Conservation (phyloP, 2,113 vertebrate species). For the Solea solea region DNA sequence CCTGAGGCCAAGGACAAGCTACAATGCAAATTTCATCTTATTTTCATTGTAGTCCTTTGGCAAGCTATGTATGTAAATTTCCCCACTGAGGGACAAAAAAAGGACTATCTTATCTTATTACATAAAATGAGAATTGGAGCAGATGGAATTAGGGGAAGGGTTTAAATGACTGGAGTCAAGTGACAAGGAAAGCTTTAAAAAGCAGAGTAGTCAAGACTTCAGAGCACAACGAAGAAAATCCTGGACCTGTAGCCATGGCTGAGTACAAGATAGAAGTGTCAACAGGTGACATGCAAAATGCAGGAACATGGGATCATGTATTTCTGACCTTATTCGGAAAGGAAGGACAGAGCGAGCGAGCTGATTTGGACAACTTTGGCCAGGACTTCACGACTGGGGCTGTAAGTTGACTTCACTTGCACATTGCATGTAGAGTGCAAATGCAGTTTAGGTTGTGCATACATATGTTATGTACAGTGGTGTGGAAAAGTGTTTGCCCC, state of each 20-base stretch:
- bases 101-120: no score
- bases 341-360: conserved; percentile 61
- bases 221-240: background rate
- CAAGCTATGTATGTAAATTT: no score
- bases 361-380: conserved; percentile 53
- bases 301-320: conserved; percentile 66
- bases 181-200: background rate
- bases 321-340: conserved; percentile 65
- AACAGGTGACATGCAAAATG: conserved; percentile 51
- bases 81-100: no score
- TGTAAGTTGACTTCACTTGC: conserved; percentile 45
- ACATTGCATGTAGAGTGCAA: background rate
- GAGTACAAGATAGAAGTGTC: conserved; percentile 67
- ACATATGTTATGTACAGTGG: no score
- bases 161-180: background rate
- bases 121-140: no score
- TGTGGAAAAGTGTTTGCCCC: no score
- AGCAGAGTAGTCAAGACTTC: background rate
- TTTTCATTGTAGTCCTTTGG: no score
- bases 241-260: conserved; percentile 32
- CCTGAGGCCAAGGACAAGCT: no score
- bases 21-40: no score
- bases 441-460: no score
- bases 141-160: no score
- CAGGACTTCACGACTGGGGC: conserved; percentile 41